Evolutionary conservation across 2,888 invertebrate genomes (phyloP).

Genomic region (Dryocosmus kuriphilus): DNA sequence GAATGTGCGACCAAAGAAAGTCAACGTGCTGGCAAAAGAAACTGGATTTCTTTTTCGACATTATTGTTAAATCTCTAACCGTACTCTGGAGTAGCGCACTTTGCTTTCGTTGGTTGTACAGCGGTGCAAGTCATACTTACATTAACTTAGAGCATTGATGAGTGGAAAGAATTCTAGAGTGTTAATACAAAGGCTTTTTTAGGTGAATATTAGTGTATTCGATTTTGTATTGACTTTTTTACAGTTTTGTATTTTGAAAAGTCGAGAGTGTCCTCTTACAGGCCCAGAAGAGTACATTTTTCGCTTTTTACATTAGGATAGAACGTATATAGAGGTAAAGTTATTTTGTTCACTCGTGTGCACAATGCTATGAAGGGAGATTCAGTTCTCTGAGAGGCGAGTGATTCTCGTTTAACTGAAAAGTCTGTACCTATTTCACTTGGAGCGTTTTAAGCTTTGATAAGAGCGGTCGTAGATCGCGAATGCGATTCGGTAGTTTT

Average conservation of each 20-base stretch:
- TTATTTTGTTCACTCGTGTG: conserved; percentile 59
- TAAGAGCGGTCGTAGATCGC: conserved; percentile 32
- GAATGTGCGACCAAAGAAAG: conserved; percentile 30
- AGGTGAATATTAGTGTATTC: conserved; percentile 63
- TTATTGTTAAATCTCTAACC: conserved; percentile 3
- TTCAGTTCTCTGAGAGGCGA: conserved; percentile 13
- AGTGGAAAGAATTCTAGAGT: conserved; percentile 38
- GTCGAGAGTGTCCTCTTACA: conserved; percentile 65
- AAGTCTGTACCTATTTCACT: conserved; percentile 30
- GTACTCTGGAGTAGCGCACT: conserved; percentile 6
- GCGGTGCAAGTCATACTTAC: conserved; percentile 54
- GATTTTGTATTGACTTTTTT: conserved; percentile 69
- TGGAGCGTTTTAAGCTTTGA: conserved; percentile 31
- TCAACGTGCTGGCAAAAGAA: background rate
- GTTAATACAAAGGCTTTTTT: conserved; percentile 56
- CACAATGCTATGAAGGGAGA: conserved; percentile 43
- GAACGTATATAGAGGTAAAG: conserved; percentile 55
- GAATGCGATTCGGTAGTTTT: conserved; percentile 15
- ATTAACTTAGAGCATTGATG: conserved; percentile 48
- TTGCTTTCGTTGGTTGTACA: conserved; percentile 53
- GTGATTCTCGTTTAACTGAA: conserved; percentile 18
- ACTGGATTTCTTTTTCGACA: conserved; percentile 4
- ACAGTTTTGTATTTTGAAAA: conserved; percentile 68
- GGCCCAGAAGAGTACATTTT: conserved; percentile 69
- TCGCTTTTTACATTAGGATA: conserved; percentile 64